Conservation (phyloP, 2,113 vertebrate genomes). For the Bubalus kerabau region DNA sequence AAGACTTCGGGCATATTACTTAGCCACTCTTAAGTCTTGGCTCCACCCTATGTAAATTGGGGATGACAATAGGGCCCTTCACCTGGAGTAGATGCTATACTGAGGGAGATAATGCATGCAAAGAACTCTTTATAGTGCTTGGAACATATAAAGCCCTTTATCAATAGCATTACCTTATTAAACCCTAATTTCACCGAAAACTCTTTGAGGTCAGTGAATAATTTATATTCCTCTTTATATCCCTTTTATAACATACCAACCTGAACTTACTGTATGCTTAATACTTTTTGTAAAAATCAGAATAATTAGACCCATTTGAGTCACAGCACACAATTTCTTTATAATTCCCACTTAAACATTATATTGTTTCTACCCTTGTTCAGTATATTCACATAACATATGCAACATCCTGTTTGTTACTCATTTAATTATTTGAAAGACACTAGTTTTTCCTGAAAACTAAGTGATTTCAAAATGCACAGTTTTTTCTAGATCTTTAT, state of each 20-base stretch:
- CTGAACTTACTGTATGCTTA: neutral
- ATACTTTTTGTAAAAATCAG: neutral
- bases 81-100: neutral
- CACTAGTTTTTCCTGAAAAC: neutral
- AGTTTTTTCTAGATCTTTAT: neutral
- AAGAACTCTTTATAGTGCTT: neutral
- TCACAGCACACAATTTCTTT: neutral
- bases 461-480: neutral
- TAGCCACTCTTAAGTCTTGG: neutral
- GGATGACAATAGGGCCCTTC: neutral
- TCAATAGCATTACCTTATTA: neutral
- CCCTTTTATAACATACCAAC: neutral
- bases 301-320: neutral
- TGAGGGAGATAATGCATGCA: neutral
- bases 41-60: neutral
- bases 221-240: neutral
- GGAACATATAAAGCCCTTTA: neutral
- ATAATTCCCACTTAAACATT: neutral
- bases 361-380: neutral
- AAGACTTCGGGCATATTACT: neutral
- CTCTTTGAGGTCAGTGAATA: neutral
- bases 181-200: neutral
- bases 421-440: neutral
- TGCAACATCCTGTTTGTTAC: neutral
- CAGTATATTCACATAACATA: neutral